A percentile compares a stretch with the other conserved stretches of the same genome.
These are phyloP conservation scores for Conus ventricosus DNA, from an alignment of 1,140 invertebrate species.

Conservation along the genomic window DNA sequence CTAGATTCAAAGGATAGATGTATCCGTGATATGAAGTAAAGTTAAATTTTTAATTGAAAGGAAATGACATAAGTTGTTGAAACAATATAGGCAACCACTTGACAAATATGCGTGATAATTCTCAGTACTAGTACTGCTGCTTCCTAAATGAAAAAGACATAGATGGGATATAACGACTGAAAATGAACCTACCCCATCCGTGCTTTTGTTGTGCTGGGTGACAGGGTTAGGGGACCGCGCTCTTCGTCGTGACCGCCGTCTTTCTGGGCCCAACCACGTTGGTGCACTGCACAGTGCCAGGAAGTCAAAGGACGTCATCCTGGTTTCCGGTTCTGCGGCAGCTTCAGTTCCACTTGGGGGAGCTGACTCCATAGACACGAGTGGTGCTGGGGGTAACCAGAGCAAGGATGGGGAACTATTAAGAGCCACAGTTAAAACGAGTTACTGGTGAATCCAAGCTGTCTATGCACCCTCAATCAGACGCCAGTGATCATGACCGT, in stretches of 20 bases:
- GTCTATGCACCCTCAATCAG: not conserved
- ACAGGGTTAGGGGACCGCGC: constrained; percentile 50
- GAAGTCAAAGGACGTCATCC: constrained; percentile 63
- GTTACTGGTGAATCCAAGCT: not conserved
- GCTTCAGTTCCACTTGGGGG: constrained; percentile 42
- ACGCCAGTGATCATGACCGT: not conserved
- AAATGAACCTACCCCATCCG: not conserved
- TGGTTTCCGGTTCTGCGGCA: constrained; percentile 39
- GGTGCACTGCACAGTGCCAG: constrained; percentile 69
- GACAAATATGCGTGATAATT: no score
- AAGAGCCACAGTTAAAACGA: no score
- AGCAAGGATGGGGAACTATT: constrained; percentile 33
- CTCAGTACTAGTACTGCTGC: no score
- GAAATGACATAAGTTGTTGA: no score
- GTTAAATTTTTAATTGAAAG: no score
- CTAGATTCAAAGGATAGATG: no score
- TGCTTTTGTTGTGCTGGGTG: constrained; percentile 26
- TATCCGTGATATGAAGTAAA: no score
- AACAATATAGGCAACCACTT: no score
- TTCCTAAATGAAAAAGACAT: no score
- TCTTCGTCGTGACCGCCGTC: constrained; percentile 58
- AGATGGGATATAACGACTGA: no score
- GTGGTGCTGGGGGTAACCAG: constrained; percentile 42
- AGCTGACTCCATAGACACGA: constrained; percentile 30
- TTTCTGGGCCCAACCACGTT: constrained; percentile 67